Conservation (phyloP, 2,797 vertebrate species). For the Natrix natrix region DNA sequence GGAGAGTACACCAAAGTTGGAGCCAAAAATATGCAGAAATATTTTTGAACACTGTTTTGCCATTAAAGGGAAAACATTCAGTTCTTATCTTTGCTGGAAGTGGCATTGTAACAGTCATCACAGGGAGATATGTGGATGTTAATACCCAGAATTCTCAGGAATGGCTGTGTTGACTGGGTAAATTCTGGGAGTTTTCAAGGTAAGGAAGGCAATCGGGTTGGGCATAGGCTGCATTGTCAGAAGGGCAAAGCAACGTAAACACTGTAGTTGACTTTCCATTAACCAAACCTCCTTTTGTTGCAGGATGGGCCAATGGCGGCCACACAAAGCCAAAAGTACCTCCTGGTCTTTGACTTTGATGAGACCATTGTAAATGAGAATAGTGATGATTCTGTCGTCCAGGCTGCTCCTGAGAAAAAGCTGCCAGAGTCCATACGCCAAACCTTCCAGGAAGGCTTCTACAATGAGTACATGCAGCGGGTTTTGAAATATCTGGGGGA, state of each 20-base stretch:
- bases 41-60: neutral
- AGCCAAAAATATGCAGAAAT: neutral
- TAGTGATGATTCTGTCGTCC: constrained; percentile 87
- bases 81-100: neutral
- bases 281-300: neutral
- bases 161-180: neutral
- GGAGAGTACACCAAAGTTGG: neutral
- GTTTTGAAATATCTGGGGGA: constrained; percentile 87
- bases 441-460: constrained; percentile 81
- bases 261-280: neutral
- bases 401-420: constrained; percentile 78
- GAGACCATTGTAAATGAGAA: constrained; percentile 94
- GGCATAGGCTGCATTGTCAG: neutral
- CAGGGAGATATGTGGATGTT: neutral
- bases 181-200: neutral
- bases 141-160: neutral
- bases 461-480: constrained; percentile 93
- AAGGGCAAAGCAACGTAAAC: neutral
- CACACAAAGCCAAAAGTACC: constrained; percentile 70
- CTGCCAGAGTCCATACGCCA: constrained; percentile 84
- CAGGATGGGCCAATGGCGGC: constrained; percentile 63
- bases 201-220: neutral
- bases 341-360: constrained; percentile 94
- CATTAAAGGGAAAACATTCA: too few species aligned
- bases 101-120: neutral